Evolutionary conservation across 2,797 vertebrate genomes (phyloP), one percentile per base, ranked within the genome.

Genomic region (Danio albolineatus): DNA sequence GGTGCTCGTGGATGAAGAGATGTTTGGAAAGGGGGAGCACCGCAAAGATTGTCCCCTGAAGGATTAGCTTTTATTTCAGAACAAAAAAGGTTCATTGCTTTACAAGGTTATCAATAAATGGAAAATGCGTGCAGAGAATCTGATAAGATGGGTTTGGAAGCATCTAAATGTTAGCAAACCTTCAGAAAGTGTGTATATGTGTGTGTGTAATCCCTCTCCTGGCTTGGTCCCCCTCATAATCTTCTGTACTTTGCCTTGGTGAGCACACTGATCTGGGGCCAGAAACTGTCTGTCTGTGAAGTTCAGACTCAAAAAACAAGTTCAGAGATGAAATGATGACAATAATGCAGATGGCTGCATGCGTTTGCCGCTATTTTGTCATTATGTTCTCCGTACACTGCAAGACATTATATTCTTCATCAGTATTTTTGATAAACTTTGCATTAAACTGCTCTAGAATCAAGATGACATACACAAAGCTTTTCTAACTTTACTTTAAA

Each of bases 161-260:
- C 57, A 12, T 10, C 76, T 65, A 61, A 78, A 79, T 56, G 65
- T 44, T 69, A 69, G 70, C 53, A 57, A 80, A 54, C 54, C 53
- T 77, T 70, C 61, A 12, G 48, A 65, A 62, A 61, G 62, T 54
- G 51, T 79, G 76, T 28, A 3, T 28, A 3, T 28, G 28, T 28
- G 28, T 28, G 3, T 28, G 28, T 28, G 46, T 77, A 76, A 80
- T 80, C 69, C 43, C 51, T 51, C 59, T 69, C 65, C 44, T 53
- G 59, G 66, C 17, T 9, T 48, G 54, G 7, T 39, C 56, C 28
- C 38, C 17, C 38, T 62, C 39, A 62, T 83, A 83, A 80, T 85
- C 79, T 82, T 62, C 21, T 83, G 85, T 28, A 82, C 83, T 85
- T 85, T 82, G 81, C 39, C 78, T 82, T 78, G 66, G 71, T 65